Evolutionary conservation across 2,113 vertebrate genomes (phyloP).

Genomic region (Lycocorax pyrrhopterus): DNA sequence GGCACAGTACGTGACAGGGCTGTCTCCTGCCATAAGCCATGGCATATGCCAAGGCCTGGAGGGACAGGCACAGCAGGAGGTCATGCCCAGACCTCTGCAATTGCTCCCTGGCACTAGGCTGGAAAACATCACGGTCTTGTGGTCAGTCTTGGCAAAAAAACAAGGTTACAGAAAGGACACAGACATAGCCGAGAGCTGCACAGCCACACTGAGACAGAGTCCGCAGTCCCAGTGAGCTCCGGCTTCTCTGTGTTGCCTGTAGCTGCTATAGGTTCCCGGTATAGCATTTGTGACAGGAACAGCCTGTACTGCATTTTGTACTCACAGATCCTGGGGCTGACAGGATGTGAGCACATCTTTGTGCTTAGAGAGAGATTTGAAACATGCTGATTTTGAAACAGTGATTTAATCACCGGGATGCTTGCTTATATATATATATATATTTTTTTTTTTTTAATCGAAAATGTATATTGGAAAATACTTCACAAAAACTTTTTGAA

Average conservation of each 20-base stretch:
- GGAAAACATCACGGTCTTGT: not conserved
- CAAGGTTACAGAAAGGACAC: not conserved
- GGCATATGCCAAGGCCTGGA: not conserved
- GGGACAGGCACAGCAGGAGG: not conserved
- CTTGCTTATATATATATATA: not conserved
- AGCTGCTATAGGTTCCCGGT: not conserved
- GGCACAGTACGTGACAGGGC: not conserved
- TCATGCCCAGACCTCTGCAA: not conserved
- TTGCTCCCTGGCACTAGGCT: not conserved
- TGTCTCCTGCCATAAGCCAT: not conserved
- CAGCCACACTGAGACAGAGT: not conserved
- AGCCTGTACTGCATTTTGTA: not conserved
- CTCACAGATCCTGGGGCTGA: not conserved
- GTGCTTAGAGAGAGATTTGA: not conserved
- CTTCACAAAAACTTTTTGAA: not conserved
- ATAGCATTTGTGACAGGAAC: not conserved
- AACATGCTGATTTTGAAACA: not conserved
- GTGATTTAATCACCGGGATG: not conserved
- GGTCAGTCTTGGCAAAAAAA: not conserved
- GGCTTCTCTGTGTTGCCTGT: not conserved
- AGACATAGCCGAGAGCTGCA: not conserved
- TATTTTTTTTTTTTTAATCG: not conserved
- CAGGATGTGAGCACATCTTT: not conserved
- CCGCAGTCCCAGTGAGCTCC: not conserved
- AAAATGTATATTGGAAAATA: not conserved